Base-by-base conservation (phyloP, 2,888 invertebrate genomes). In the Cataglyphis rosenhaueri region DNA sequence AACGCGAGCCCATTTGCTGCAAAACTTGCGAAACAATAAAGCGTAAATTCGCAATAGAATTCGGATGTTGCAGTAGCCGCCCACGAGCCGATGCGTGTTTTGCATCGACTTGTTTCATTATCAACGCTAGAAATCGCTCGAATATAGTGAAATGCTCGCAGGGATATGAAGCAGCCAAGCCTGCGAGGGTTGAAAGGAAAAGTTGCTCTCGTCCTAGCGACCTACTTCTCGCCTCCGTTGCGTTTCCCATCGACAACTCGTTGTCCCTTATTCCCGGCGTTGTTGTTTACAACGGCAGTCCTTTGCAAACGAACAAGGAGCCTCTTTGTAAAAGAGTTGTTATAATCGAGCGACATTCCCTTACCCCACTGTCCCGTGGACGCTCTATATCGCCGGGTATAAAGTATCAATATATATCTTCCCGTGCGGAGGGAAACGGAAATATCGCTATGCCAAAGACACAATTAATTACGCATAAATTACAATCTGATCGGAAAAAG, bases 161-260 rank as follows among this genome's bases (percentile, higher is more conserved):
- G 71, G 64, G n/a, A n/a, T 57, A n/a, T 8, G 41, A 55, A 57
- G 82, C 83, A 59, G 76, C 52, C 68, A 70, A 73, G 76, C 48
- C n/a, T 70, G 82, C 52, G 83, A 55, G 70, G 85, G 62, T 68
- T 85, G 88, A 90, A 89, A 89, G 90, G 84, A 89, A 89, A 89
- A 90, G 90, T 89, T 89, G 57, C 74, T 83, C 4, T n/a, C 79
- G 81, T 84, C 81, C 84, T 82, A 59, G 70, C 85, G 85, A 89
- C 89, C 89, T 74, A 89, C 84, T 89, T 89, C 70, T 44, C 64
- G 81, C 62, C 73, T 86, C 74, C 76, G 78, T 76, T 82, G 85
- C 87, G 88, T 86, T 89, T 89, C 86, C 82, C 85, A 83, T 64
- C 81, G 68, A 59, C 32, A 68, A 64, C 65, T 75, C 61, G 6